These are phyloP conservation scores for Drosophila bifasciata DNA, from an alignment of 1,140 invertebrate genomes.

Conservation along the genomic window DNA sequence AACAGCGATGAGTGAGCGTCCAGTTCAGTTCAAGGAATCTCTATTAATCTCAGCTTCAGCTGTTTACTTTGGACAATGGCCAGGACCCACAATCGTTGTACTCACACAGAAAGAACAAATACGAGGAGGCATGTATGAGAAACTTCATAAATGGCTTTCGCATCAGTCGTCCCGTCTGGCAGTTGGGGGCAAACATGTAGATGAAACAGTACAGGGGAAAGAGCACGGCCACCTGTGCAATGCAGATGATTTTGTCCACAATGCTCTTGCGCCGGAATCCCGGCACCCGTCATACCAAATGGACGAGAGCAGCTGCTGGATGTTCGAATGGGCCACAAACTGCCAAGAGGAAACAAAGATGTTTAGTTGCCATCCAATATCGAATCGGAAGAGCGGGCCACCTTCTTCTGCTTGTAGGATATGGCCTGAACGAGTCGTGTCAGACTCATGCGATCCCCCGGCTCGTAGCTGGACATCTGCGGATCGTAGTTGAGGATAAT, in stretches of 20 bases:
- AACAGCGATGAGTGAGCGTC: slow-evolving; percentile 32
- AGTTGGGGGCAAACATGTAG: slow-evolving; percentile 92
- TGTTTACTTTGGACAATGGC: slow-evolving; percentile 21
- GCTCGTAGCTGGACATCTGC: slow-evolving; percentile 87
- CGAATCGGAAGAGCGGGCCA: slow-evolving; percentile 66
- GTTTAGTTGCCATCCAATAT: background rate
- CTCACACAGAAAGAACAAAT: slow-evolving; percentile 95
- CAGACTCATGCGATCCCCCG: slow-evolving; percentile 90
- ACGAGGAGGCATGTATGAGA: slow-evolving; percentile 95
- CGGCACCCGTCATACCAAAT: slow-evolving; percentile 96
- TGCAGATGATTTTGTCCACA: slow-evolving; percentile 88
- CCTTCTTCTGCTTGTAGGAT: slow-evolving; percentile 96
- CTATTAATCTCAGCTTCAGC: slow-evolving; percentile 19
- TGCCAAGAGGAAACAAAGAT: slow-evolving; percentile 79
- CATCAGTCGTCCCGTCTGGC: slow-evolving; percentile 90
- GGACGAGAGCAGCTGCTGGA: slow-evolving; percentile 94
- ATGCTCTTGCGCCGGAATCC: slow-evolving; percentile 92
- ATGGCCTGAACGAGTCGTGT: slow-evolving; percentile 94
- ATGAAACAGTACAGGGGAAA: slow-evolving; percentile 94
- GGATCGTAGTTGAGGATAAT: slow-evolving; percentile 96
- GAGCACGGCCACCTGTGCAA: slow-evolving; percentile 90
- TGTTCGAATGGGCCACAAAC: slow-evolving; percentile 97
- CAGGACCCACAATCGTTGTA: slow-evolving; percentile 13
- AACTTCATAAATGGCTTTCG: slow-evolving; percentile 98
- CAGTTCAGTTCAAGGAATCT: slow-evolving; percentile 1